Conservation (phyloP, 1,140 invertebrate genomes). For the Rhynchophorus ferrugineus region DNA sequence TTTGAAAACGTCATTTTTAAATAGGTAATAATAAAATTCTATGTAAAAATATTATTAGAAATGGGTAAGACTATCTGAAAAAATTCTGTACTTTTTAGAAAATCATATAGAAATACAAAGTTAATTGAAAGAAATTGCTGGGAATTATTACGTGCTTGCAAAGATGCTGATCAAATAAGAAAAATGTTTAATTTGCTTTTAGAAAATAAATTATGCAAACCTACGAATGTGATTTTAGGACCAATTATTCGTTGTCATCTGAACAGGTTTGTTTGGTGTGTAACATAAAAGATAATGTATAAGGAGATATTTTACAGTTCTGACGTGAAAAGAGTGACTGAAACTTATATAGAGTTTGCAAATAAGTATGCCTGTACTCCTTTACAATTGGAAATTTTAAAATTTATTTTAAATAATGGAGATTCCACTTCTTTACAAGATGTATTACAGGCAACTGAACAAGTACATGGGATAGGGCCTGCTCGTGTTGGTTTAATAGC, state of each 20-base stretch:
- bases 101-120: conserved; percentile 32
- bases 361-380: conserved; percentile 46
- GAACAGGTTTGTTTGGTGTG: too few species aligned
- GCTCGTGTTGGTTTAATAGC: conserved; percentile 43
- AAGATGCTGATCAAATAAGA: conserved; percentile 33
- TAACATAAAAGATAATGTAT: too few species aligned
- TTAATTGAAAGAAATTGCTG: conserved; percentile 43
- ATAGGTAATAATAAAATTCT: too few species aligned
- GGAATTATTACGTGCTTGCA: conserved; percentile 43
- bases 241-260: conserved; percentile 46
- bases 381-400: conserved; percentile 48
- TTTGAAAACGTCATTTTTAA: conserved; percentile 32
- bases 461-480: conserved; percentile 41
- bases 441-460: conserved; percentile 38
- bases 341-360: conserved; percentile 36
- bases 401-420: conserved; percentile 37
- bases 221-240: conserved; percentile 43
- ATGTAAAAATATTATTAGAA: too few species aligned
- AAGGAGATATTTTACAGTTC: too few species aligned
- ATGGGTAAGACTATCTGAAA: too few species aligned
- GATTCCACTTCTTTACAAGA: conserved; percentile 40
- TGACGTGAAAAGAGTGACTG: conserved; percentile 24
- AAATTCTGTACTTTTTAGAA: conserved; percentile 36
- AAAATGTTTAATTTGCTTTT: conserved; percentile 44
- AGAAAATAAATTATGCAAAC: conserved; percentile 43